Conservation (phyloP, 2,113 vertebrate genomes). For the Tautogolabrus adspersus region DNA sequence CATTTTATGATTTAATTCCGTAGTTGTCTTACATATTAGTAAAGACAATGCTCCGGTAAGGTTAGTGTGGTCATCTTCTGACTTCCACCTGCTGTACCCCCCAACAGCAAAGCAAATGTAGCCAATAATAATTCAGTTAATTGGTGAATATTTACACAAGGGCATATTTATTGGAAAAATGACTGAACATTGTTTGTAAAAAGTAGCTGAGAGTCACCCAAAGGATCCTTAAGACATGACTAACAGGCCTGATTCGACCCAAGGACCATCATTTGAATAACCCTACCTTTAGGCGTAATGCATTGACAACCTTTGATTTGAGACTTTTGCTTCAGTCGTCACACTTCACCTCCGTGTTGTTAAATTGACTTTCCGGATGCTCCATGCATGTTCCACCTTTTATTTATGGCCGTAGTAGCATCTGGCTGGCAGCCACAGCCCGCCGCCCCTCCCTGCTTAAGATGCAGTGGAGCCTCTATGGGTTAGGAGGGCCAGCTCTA, state of each 20-base stretch:
- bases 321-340: slow-evolving; percentile 21
- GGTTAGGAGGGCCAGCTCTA: slow-evolving; percentile 78
- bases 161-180: slow-evolving; percentile 41
- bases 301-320: slow-evolving; percentile 55
- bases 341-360: slow-evolving; percentile 42
- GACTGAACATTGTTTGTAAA: slow-evolving; percentile 57
- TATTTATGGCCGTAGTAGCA: slow-evolving; percentile 59
- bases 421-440: slow-evolving; percentile 67
- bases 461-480: slow-evolving; percentile 78
- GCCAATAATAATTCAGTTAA: slow-evolving; percentile 11
- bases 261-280: slow-evolving; percentile 44
- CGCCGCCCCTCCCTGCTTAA: slow-evolving; percentile 76
- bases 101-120: no score
- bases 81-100: no score
- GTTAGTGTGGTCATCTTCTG: no score
- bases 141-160: not conserved
- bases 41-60: no score
- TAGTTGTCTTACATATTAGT: no score
- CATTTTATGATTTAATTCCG: no score
- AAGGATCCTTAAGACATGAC: slow-evolving; percentile 35
- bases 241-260: slow-evolving; percentile 39
- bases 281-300: slow-evolving; percentile 36
- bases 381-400: slow-evolving; percentile 47
- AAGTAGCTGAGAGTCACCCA: slow-evolving; percentile 30
- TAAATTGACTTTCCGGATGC: slow-evolving; percentile 33